Base-by-base conservation (phyloP, 2,797 vertebrate genomes). In the Acanthiza pusilla region DNA sequence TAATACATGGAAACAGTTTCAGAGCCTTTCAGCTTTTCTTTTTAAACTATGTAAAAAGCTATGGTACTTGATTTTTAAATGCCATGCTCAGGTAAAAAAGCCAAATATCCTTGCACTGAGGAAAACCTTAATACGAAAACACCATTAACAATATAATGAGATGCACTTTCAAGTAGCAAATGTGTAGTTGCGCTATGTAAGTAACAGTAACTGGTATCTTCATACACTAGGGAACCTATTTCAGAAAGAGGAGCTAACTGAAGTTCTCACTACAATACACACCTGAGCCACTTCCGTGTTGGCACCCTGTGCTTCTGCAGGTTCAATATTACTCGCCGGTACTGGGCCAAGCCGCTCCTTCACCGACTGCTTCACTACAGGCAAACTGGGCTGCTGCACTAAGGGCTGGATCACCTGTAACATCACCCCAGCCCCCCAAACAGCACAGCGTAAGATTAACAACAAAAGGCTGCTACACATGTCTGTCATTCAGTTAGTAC, bases 261-360 rank as follows among this genome's bases (percentile, higher is more conserved):
- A 47, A 42, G 60, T 54, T 70, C 51, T 70, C 3, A 26, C 21
- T 29, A 9, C 4, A 15, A 53, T 45, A 89, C 34, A 86, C 97
- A 99, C 99, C 99, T 99, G 99, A 96, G 97, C 45, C 20, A 98
- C 96, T 55, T 98, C 97, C 40, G 97, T 85, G 76, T 94, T 98
- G 91, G 98, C 97, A 89, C 98, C 98, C 92, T 98, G 98, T 68
- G 98, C 97, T 92, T 98, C 99, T 26, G 98, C 92, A 8, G 98
- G 98, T 84, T 99, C 99, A 29, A 98, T 75, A 89, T 98, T 99
- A 87, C 96, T 96, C 30, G 98, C 96, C 91, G 99, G 98, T 74
- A 99, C 97, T 0, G 99, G 99, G 77, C 99, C 99, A 3, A 99
- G 98, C 27, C 99, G 98, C 86, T 99, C 99, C 97, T 99, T 99